Evolutionary conservation across 1,140 invertebrate genomes (phyloP).

Genomic region (Teleopsis dalmanni): DNA sequence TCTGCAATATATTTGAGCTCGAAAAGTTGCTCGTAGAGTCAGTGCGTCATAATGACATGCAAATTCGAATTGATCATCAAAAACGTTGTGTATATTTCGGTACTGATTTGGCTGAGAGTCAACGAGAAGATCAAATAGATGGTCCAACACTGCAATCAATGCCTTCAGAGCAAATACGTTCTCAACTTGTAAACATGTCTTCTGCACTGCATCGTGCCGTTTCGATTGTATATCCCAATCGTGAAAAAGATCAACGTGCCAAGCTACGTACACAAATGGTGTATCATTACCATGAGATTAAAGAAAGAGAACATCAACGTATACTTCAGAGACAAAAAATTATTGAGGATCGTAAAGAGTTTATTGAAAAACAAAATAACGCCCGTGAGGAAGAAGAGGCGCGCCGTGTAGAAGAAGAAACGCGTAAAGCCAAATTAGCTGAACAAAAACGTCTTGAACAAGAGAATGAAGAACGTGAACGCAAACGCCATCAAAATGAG

Average conservation of each 20-base stretch:
- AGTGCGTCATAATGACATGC: slow-evolving; percentile 92
- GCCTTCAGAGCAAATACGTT: slow-evolving; percentile 90
- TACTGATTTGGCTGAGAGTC: slow-evolving; percentile 82
- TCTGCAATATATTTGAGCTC: slow-evolving; percentile 75
- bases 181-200: slow-evolving; percentile 86
- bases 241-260: slow-evolving; percentile 68
- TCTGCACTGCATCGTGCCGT: slow-evolving; percentile 74
- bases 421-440: slow-evolving; percentile 67
- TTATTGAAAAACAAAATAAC: slow-evolving; percentile 84
- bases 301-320: slow-evolving; percentile 75
- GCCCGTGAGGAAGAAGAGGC: slow-evolving; percentile 84
- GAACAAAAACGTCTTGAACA: slow-evolving; percentile 81
- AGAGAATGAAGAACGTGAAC: slow-evolving; percentile 77
- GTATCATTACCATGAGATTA: slow-evolving; percentile 77
- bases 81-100: slow-evolving; percentile 83
- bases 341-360: slow-evolving; percentile 93
- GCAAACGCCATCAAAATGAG: slow-evolving; percentile 69
- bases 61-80: slow-evolving; percentile 83
- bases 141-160: slow-evolving; percentile 89
- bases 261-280: slow-evolving; percentile 70
- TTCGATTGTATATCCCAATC: slow-evolving; percentile 71
- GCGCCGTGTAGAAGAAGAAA: slow-evolving; percentile 72
- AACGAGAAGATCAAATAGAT: slow-evolving; percentile 86
- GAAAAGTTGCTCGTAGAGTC: slow-evolving; percentile 90
- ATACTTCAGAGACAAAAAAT: slow-evolving; percentile 87